Percentiles rank a stretch among this genome's conserved stretches.
These are phyloP conservation scores for Poeciliopsis paucimaculata DNA, from an alignment of 2,797 vertebrate genomes.

Conservation along the genomic window DNA sequence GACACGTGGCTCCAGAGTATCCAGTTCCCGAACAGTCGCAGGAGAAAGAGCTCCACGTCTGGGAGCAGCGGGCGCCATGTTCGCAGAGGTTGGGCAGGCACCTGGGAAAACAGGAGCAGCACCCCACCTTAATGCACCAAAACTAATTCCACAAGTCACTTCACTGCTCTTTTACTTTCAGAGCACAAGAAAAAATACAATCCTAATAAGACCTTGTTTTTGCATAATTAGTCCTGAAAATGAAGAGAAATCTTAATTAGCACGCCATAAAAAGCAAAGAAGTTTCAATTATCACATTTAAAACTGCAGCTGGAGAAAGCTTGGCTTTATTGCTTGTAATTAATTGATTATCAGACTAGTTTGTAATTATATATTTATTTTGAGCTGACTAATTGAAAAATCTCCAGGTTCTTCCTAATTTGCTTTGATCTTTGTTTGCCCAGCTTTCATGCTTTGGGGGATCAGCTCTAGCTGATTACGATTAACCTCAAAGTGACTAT, in stretches of 20 bases:
- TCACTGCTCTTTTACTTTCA: background rate
- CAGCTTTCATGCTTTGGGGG: background rate
- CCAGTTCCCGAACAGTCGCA: conserved; percentile 91
- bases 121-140: background rate
- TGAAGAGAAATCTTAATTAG: conserved; percentile 7
- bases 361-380: conserved; percentile 17
- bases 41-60: conserved; percentile 92
- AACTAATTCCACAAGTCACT: background rate
- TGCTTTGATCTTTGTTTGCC: conserved; percentile 22
- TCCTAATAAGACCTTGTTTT: conserved; percentile 6
- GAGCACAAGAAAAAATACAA: background rate
- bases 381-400: conserved; percentile 13
- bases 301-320: conserved; percentile 7
- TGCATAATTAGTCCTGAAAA: background rate
- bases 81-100: conserved; percentile 96
- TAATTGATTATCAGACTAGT: conserved; percentile 18
- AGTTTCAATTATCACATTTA: background rate
- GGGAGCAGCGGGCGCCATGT: conserved; percentile 90
- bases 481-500: background rate
- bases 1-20: conserved; percentile 91
- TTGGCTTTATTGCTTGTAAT: conserved; percentile 21
- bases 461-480: conserved; percentile 11
- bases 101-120: conserved; percentile 65
- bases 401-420: conserved; percentile 6
- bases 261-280: background rate